Evolutionary conservation across 1,140 invertebrate genomes (phyloP).

Genomic region (Ceratina japonica): DNA sequence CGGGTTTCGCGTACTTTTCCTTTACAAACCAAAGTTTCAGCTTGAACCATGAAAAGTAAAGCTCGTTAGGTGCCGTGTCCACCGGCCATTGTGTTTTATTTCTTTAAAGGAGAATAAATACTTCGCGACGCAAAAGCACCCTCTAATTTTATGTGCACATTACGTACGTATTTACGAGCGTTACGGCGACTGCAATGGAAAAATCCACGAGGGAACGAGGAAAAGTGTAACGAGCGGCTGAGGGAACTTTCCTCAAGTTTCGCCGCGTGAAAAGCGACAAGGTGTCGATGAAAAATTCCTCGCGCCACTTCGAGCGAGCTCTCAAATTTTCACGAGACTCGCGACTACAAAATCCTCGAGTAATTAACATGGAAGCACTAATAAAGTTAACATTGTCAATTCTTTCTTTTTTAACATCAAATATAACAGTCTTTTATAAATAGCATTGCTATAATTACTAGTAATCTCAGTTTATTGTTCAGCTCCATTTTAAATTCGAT

Average conservation of each 20-base stretch:
- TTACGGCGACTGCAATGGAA: not conserved
- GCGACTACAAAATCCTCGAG: not conserved
- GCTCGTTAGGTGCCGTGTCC: not conserved
- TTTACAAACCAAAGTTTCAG: not conserved
- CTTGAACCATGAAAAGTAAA: not conserved
- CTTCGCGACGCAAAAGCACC: no score
- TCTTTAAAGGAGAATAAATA: not conserved
- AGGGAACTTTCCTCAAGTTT: conserved; percentile 5
- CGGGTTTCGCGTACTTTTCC: not conserved
- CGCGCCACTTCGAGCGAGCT: not conserved
- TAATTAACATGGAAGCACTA: not conserved
- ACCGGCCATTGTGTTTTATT: not conserved
- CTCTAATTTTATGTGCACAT: not conserved
- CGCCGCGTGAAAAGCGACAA: not conserved
- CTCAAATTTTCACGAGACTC: not conserved
- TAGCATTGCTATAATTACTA: not conserved
- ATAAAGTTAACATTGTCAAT: not conserved
- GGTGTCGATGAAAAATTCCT: not conserved
- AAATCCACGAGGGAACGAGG: not conserved
- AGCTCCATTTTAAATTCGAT: no score
- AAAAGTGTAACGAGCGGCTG: conserved; percentile 9
- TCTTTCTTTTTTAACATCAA: not conserved
- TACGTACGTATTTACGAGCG: not conserved
- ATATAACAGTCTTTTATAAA: no score
- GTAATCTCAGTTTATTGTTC: no score